Evolutionary conservation across 2,888 invertebrate species (phyloP), one percentile per base, ranked within the genome.

Genomic region (Agrochola lychnidis): DNA sequence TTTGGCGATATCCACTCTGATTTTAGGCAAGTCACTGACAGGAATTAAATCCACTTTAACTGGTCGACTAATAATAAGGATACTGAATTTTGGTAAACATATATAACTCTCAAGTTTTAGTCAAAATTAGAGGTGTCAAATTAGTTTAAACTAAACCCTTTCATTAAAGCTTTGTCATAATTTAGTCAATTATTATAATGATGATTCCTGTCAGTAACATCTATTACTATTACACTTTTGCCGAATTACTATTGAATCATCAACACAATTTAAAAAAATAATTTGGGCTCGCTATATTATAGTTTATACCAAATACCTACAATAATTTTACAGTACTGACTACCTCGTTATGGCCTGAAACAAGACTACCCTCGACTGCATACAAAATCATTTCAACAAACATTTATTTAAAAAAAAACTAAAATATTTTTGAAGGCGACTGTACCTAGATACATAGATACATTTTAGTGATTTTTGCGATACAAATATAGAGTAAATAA

Each of bases 311-410:
- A 69, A 69, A 73, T 63, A 61, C 30, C 61, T 84, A 76, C 53
- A 73, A 72, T 83, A 72, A 59, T 76, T 73, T 66, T 67, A 77
- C 57, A 81, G 69, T 84, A 83, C 53, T 83, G 77, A 86, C 84
- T 84, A 83, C 75, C 42, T 68, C 66, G 4, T 80, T 86, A 83
- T 85, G 84, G 84, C 86, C 80, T 73, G 77, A 78, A 56, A 48
- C 59, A 56, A 73, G 16, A 81, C 81, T 76, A 85, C 59, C 61
- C 16, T 62, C 73, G 1, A 66, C 42, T 30, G 56, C 16, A 62
- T 69, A 76, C 12, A 70, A 76, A 63, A 59, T 25, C 61, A 45
- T 64, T 68, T 66, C 14, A 61, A 36, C 16, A 51, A 36, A 53
- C 16, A 62, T 53, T 7, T 30, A 16, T 0, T 61, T 4, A 5